Conservation (phyloP, 30 jellyfish, hydroid and myxozoan genomes). For the Nemopilema nomurai region DNA sequence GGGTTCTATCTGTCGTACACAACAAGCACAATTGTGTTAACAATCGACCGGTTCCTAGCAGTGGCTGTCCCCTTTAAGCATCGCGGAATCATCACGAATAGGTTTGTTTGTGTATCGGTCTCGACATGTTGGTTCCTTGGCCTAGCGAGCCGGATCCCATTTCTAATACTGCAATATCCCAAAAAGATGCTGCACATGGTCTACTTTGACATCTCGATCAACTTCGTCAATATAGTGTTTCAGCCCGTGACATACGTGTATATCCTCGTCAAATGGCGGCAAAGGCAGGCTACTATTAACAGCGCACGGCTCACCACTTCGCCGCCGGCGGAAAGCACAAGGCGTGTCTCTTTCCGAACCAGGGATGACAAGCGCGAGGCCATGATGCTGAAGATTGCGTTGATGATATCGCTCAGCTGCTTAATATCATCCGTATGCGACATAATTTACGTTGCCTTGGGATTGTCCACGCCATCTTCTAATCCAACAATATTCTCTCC, state of each 20-base stretch:
- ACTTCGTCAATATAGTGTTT: constrained; percentile 28
- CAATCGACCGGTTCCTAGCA: constrained; percentile 52
- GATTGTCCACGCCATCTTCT: constrained; percentile 62
- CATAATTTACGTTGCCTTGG: constrained; percentile 37
- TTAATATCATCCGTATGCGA: constrained; percentile 47
- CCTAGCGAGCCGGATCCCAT: constrained; percentile 51
- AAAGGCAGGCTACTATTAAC: background rate
- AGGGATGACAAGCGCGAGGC: constrained; percentile 44
- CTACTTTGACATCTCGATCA: constrained; percentile 43
- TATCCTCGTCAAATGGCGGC: constrained; percentile 37
- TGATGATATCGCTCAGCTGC: constrained; percentile 33
- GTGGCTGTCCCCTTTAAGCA: constrained; percentile 62
- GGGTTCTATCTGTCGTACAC: constrained; percentile 46
- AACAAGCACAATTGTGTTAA: constrained; percentile 34
- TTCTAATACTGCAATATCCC: constrained; percentile 19
- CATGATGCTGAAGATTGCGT: constrained; percentile 39
- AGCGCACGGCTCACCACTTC: background rate
- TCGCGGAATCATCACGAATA: constrained; percentile 30
- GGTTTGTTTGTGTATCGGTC: constrained; percentile 12
- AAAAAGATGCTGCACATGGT: constrained; percentile 20
- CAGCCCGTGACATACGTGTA: constrained; percentile 60
- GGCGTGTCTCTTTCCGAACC: constrained; percentile 24
- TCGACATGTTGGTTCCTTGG: constrained; percentile 43
- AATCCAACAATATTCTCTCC: constrained; percentile 54
- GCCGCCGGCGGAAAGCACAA: constrained; percentile 5